phyloP scores from a whole-genome alignment of 2,797 vertebrate species.

The Pelodytes ibericus region DNA sequence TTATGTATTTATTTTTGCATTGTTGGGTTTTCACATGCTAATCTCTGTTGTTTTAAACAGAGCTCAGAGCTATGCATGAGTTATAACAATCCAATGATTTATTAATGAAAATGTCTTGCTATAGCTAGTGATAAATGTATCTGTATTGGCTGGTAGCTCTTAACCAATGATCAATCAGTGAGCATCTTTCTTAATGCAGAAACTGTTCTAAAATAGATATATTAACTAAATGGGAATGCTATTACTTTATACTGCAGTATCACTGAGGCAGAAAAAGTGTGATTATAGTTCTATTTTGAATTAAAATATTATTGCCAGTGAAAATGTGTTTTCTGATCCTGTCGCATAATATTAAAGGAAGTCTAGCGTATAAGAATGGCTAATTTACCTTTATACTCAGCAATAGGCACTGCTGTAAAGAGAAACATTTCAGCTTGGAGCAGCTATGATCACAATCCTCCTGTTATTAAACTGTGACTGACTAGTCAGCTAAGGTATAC shows the following conservation, averaged over 20 bases:
- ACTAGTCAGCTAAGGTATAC: not conserved
- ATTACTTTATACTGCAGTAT: not conserved
- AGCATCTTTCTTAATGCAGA: not conserved
- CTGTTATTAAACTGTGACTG: not conserved
- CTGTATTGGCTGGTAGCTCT: not conserved
- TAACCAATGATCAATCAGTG: not conserved
- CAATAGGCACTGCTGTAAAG: not conserved
- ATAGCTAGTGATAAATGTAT: not conserved
- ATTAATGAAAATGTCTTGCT: not conserved
- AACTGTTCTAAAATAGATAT: not conserved
- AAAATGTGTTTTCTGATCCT: not conserved
- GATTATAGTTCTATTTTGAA: not conserved
- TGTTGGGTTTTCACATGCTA: no score
- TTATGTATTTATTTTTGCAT: no score
- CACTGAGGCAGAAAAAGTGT: slow-evolving; percentile 3
- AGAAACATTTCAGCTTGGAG: not conserved
- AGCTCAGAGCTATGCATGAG: no score
- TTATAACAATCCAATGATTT: no score
- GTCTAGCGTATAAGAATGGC: not conserved
- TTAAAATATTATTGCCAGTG: slow-evolving; percentile 1
- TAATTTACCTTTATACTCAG: not conserved
- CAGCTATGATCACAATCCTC: not conserved
- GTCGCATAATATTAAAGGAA: not conserved
- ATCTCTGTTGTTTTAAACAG: no score
- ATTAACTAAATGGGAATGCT: not conserved